Base-by-base conservation (phyloP, 2,113 vertebrate species). In the Hemiscyllium ocellatum region DNA sequence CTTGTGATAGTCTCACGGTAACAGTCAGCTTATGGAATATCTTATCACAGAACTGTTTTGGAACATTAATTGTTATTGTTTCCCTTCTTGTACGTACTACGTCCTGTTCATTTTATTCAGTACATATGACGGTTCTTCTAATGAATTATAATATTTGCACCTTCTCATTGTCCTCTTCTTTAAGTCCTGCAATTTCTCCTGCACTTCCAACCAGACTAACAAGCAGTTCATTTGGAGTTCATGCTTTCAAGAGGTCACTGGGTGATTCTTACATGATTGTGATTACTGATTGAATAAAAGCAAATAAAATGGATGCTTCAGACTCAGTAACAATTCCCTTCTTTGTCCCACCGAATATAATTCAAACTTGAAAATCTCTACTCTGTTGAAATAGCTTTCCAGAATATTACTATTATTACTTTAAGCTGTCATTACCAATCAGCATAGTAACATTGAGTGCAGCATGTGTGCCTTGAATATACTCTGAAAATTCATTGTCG, bases 311-410 rank as follows among this genome's bases (percentile, higher is more conserved):
- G 91, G 91, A 69, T 94, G 65, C 42, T 94, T 94, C 65, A 94
- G 65, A 47, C 65, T 94, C 37, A 17, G 91, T 69, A 94, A 94
- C 91, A 94, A 70, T 94, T 94, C 91, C 91, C 68, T 68, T 68
- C n/a, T 42, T 94, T 94, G 91, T 94, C 66, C 42, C 65, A 68
- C 65, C 12, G 91, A 68, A 94, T 47, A 94, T 70, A 70, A 50
- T 94, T 94, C n/a, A 69, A 47, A 94, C 66, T 94, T 94, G 65
- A 37, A 13, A 69, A 26, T 47, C 33, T 42, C 66, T 69, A 66
- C 20, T 22, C 22, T 26, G 33, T 69, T 29, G 91, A 69, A 68
- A 47, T 94, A 42, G 91, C 91, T 94, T 94, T 94, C 33, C 33
- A 94, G 6, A 47, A 47, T 29, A 69, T 70, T 70, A 22, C 20